These are phyloP conservation scores for Aphrophora alni DNA, from an alignment of 2,888 invertebrate species.

Conservation along the genomic window DNA sequence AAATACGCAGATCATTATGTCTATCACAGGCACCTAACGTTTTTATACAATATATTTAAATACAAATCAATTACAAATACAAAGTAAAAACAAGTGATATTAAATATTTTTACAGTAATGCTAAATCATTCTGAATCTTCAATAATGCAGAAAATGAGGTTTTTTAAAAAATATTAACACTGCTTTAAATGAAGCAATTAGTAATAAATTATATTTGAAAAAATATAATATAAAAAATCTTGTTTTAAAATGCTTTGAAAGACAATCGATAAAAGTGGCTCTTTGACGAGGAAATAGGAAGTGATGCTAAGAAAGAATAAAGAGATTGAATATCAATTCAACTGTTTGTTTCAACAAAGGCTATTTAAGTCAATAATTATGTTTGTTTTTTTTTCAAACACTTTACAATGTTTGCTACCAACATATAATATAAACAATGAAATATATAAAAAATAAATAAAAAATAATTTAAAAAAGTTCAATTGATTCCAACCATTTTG, in stretches of 20 bases:
- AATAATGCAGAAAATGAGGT: background rate
- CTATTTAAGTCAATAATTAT: background rate
- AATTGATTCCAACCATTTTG: background rate
- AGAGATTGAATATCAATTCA: conserved; percentile 25
- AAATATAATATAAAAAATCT: conserved; percentile 39
- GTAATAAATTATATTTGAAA: conserved; percentile 27
- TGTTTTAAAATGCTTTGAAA: conserved; percentile 35
- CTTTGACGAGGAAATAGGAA: conserved; percentile 23
- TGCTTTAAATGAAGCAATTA: conserved; percentile 11
- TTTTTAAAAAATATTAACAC: background rate
- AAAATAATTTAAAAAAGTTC: background rate
- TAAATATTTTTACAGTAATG: conserved; percentile 38
- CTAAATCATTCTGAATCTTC: background rate
- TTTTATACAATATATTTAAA: conserved; percentile 39
- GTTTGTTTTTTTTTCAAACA: conserved; percentile 9
- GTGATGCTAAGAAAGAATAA: conserved; percentile 7
- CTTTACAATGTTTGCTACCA: background rate
- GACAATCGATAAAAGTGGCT: conserved; percentile 31
- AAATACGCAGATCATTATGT: background rate
- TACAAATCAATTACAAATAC: conserved; percentile 35
- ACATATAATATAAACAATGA: conserved; percentile 31
- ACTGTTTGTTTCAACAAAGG: conserved; percentile 3
- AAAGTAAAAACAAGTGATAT: conserved; percentile 36
- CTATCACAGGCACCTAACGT: conserved; percentile 39
- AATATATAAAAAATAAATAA: conserved; percentile 23